Evolutionary conservation across 2,797 vertebrate species (phyloP).

Genomic region (Muscicapa striata): DNA sequence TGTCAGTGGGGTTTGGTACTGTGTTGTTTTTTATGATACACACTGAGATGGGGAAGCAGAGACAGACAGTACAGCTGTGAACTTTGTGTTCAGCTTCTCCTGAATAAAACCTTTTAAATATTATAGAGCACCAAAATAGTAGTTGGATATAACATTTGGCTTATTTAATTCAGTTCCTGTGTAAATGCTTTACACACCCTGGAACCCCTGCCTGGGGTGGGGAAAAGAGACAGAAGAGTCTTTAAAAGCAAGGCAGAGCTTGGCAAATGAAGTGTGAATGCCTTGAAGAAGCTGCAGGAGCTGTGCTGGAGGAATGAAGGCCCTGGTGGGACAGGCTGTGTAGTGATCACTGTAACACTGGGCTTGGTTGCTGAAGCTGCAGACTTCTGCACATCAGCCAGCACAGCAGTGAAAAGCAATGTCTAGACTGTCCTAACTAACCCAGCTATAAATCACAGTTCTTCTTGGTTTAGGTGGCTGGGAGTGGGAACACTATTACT

Average conservation of each 20-base stretch:
- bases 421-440: not conserved
- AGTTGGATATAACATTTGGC: not conserved
- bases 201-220: not conserved
- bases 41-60: not conserved
- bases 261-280: not conserved
- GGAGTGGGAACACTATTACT: rapidly evolving
- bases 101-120: not conserved
- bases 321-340: no score
- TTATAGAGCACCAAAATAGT: no score
- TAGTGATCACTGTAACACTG: rapidly evolving
- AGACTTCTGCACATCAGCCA: not conserved
- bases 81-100: not conserved
- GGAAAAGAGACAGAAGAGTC: not conserved
- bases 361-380: not conserved
- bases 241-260: not conserved
- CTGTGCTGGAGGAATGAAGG: not conserved
- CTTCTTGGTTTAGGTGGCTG: not conserved
- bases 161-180: not conserved
- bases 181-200: not conserved
- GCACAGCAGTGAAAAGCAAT: not conserved
- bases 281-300: not conserved
- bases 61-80: not conserved
- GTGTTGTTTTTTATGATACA: not conserved
- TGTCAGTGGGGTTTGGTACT: not conserved
- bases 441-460: not conserved